phyloP scores from a whole-genome alignment of 2,888 invertebrate genomes.

The Zygogramma bicolorata region DNA sequence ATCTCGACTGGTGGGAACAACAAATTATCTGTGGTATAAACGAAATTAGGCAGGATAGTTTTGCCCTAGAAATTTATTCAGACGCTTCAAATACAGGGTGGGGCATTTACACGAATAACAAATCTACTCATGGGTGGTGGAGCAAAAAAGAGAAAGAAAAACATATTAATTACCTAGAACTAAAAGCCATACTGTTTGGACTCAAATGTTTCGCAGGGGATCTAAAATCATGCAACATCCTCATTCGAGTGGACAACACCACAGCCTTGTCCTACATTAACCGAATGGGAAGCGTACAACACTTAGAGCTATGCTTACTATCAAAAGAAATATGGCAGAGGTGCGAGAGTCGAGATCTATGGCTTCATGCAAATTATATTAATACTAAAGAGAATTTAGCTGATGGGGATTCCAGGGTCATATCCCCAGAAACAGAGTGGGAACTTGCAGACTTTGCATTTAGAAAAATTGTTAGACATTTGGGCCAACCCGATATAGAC shows the following conservation, averaged over 20 bases:
- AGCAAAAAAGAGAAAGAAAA: constrained; percentile 33
- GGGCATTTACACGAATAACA: too few species aligned
- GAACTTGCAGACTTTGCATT: constrained; percentile 14
- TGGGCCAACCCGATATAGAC: constrained; percentile 28
- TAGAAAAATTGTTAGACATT: neutral
- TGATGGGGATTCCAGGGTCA: constrained; percentile 27
- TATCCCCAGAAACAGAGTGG: constrained; percentile 41
- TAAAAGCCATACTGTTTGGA: constrained; percentile 17
- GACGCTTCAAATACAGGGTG: too few species aligned
- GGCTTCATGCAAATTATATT: constrained; percentile 35
- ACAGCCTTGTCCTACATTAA: constrained; percentile 38
- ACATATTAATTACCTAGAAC: too few species aligned
- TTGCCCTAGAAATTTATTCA: too few species aligned
- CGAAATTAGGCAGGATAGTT: too few species aligned
- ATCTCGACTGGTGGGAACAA: constrained; percentile 40
- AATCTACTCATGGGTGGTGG: constrained; percentile 42
- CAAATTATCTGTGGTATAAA: too few species aligned
- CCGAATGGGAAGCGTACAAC: constrained; percentile 38
- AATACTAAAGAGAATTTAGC: constrained; percentile 30
- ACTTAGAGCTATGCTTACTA: constrained; percentile 33
- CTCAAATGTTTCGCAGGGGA: constrained; percentile 40
- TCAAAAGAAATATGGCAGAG: constrained; percentile 42
- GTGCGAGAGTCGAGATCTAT: constrained; percentile 42
- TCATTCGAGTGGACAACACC: constrained; percentile 39
- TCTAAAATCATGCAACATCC: constrained; percentile 31